Evolutionary conservation across 1,140 invertebrate species (phyloP), one percentile per base, ranked within the genome.

Genomic region (Pogonomyrmex barbatus): DNA sequence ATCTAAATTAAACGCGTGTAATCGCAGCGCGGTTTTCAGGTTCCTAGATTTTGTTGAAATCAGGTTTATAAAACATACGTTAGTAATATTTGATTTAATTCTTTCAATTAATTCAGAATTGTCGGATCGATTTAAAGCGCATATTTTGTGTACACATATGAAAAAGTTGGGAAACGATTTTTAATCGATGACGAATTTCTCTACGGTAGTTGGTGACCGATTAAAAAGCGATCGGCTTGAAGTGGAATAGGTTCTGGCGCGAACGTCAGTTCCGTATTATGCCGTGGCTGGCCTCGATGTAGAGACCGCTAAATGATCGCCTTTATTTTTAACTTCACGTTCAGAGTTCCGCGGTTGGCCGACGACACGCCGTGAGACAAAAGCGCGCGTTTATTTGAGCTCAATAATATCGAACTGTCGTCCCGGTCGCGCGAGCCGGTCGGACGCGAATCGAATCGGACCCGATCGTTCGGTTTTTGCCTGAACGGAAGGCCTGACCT

Each of bases 271-370:
- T 76, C 65, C 85, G 39, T 45, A 84, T 87, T 75, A 87, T 87
- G 56, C 36, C 58, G 30, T 47, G 47, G 39, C 36, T 52, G 67
- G 62, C 88, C 88, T 79, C 87, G 73, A 87, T 90, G n/a, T 52
- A 63, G 39, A 71, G 73, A 78, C 85, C 54, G 56, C 47, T 89
- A 87, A 89, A 90, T 73, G 88, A 52, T 89, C 33, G 36, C 33
- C 30, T 90, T 90, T 90, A 90, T 90, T 90, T 90, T 89, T 90
- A 90, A 89, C 89, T 84, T 87, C n/a, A 54, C 88, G 58, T 87
- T 76, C 77, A 73, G 67, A 76, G 85, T 71, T 58, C 24, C 42
- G 52, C 12, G 50, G 42, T 68, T 54, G 52, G 14, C 56, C 24
- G 39, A 47, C 52, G 45, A 4, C n/a, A 45, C n/a, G 50, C 47